Conservation (phyloP, 2,797 vertebrate species). For the Alauda arvensis region DNA sequence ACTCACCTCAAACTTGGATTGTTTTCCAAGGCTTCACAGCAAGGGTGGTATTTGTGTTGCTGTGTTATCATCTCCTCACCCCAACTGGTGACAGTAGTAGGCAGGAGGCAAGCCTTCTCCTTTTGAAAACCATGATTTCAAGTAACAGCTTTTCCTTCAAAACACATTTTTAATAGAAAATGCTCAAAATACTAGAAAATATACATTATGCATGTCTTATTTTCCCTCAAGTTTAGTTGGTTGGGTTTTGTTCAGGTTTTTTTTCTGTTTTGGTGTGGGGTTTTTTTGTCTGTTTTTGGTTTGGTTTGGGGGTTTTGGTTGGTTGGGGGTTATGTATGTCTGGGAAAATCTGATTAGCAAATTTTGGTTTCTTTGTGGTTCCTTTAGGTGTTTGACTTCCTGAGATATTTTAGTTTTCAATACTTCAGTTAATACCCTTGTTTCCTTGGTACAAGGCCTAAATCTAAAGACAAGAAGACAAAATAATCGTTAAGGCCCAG, state of each 20-base stretch:
- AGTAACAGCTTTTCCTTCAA: background rate
- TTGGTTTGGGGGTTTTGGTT: background rate
- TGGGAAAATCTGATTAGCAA: background rate
- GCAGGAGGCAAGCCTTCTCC: background rate
- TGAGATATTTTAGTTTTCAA: background rate
- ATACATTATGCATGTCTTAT: background rate
- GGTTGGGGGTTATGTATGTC: background rate
- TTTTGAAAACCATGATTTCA: background rate
- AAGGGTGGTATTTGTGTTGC: background rate
- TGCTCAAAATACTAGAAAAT: background rate
- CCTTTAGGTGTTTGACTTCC: background rate
- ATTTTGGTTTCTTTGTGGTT: background rate
- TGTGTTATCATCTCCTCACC: background rate
- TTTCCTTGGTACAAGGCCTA: background rate
- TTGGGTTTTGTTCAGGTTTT: background rate
- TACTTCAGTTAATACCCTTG: background rate
- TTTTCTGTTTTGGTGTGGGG: background rate
- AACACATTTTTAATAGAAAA: background rate
- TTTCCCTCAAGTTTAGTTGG: background rate
- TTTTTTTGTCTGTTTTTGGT: background rate
- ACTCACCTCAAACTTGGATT: background rate
- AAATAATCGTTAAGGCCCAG: background rate
- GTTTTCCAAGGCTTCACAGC: background rate
- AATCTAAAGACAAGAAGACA: background rate
- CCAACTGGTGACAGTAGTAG: accelerated